Conservation (phyloP, 2,797 vertebrate species). For the Macropus fuliginosus region DNA sequence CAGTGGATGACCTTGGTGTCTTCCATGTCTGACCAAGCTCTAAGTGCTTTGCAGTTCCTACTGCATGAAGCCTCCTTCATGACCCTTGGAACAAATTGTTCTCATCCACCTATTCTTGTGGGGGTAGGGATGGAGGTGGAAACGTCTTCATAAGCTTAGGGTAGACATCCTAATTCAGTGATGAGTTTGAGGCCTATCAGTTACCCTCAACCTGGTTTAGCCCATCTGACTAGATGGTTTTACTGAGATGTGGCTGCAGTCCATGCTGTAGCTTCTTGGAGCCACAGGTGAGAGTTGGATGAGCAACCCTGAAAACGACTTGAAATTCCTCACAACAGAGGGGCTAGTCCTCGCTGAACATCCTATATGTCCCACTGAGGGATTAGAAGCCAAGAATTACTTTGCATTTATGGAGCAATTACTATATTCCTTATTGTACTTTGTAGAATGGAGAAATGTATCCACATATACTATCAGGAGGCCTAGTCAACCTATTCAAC, state of each 20-base stretch:
- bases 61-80: background rate
- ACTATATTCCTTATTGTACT: background rate
- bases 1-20: background rate
- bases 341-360: background rate
- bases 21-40: background rate
- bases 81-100: background rate
- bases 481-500: background rate
- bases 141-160: background rate
- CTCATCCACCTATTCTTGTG: background rate
- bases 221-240: background rate
- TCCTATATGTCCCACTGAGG: background rate
- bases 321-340: background rate
- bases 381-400: background rate
- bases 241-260: background rate
- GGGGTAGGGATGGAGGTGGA: no score
- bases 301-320: background rate
- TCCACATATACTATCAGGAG: background rate
- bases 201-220: background rate
- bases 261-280: background rate
- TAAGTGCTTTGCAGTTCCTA: background rate
- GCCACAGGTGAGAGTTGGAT: background rate
- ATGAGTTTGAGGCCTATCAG: background rate
- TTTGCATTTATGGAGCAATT: background rate
- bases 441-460: background rate
- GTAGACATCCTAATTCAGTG: background rate